Conservation (phyloP, 2,113 vertebrate genomes). For the Aleadryas rufinucha region DNA sequence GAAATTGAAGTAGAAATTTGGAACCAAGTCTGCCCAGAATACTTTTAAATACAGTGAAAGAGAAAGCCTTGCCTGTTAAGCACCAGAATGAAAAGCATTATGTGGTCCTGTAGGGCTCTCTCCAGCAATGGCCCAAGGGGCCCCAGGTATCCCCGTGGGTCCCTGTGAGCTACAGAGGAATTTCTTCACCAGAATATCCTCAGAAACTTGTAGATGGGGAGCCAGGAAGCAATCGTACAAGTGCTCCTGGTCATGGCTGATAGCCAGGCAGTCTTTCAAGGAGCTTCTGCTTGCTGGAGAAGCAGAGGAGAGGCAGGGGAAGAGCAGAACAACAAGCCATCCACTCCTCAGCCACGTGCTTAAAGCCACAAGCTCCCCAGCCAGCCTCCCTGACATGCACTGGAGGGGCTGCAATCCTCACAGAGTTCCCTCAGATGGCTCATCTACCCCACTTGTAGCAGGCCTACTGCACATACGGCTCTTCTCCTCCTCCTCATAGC, state of each 20-base stretch:
- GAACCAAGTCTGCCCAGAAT: not conserved
- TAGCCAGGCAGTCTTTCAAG: not conserved
- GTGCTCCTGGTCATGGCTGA: not conserved
- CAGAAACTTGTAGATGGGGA: not conserved
- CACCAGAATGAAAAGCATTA: not conserved
- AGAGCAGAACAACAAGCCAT: not conserved
- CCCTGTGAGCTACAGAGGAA: not conserved
- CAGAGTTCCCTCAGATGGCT: not conserved
- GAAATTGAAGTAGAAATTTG: not conserved
- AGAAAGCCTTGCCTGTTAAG: not conserved
- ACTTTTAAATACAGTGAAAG: not conserved
- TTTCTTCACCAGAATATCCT: not conserved
- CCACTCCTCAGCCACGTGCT: rapidly evolving
- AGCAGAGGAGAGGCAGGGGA: not conserved
- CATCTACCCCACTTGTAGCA: not conserved
- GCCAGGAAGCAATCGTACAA: not conserved
- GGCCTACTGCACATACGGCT: not conserved
- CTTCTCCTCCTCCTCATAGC: not conserved
- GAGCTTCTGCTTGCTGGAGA: not conserved
- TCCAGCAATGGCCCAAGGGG: not conserved
- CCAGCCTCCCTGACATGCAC: not conserved
- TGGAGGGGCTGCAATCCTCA: not conserved
- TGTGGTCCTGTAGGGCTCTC: not conserved
- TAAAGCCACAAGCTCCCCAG: not conserved
- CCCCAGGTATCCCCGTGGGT: rapidly evolving